phyloP scores from a whole-genome alignment of 2,113 vertebrate species.

The Megaleporinus macrocephalus region DNA sequence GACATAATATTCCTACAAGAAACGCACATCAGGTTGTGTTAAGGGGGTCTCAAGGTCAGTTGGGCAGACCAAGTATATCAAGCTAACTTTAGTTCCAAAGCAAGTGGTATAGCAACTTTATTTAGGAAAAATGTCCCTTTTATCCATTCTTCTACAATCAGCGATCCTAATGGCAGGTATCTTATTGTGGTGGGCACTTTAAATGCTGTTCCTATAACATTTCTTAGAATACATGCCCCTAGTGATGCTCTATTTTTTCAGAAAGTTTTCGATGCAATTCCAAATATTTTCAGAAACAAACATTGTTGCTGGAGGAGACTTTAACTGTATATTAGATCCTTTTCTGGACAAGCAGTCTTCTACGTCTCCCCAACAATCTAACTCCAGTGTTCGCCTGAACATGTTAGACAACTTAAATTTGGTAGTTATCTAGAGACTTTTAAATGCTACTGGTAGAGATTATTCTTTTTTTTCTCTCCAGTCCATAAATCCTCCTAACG shows the following conservation, averaged over 20 bases:
- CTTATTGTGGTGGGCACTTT: no score
- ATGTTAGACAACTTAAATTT: neutral
- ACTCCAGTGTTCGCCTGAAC: neutral
- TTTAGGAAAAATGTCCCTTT: constrained; percentile 6
- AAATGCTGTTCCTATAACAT: neutral
- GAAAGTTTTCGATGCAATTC: neutral
- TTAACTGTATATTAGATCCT: neutral
- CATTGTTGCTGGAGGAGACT: neutral
- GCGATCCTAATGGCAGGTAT: no score
- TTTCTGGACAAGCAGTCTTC: neutral
- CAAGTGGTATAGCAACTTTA: constrained; percentile 5
- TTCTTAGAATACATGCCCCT: neutral
- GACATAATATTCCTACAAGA: neutral
- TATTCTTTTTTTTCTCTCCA: neutral
- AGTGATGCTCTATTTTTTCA: neutral
- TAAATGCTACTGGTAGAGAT: neutral
- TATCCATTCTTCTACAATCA: neutral
- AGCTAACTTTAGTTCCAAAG: constrained; percentile 3
- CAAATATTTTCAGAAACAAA: neutral
- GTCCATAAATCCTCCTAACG: neutral
- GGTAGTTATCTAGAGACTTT: neutral
- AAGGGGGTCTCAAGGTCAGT: constrained; percentile 22
- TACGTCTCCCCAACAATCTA: neutral
- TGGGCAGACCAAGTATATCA: constrained; percentile 25
- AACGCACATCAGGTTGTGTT: neutral